These are phyloP conservation scores for Acipenser transmontanus DNA, from an alignment of 2,797 vertebrate species.

Conservation along the genomic window DNA sequence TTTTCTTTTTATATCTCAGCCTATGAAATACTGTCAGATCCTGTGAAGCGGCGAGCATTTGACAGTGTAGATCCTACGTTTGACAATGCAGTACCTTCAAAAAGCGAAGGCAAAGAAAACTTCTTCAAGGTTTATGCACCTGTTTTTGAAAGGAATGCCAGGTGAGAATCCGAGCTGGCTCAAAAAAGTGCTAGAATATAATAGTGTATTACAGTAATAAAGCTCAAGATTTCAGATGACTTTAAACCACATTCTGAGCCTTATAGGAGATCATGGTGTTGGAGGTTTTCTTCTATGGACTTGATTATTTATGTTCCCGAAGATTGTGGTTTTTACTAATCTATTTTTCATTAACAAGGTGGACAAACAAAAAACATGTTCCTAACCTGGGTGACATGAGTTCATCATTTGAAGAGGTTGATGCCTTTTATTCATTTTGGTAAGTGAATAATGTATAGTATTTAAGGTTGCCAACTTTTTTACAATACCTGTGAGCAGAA, in stretches of 20 bases:
- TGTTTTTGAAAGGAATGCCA: constrained; percentile 88
- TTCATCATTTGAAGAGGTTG: constrained; percentile 91
- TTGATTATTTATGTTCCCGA: no score
- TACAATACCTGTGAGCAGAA: no score
- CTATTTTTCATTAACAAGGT: constrained; percentile 45
- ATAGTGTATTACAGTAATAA: no score
- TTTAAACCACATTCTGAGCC: no score
- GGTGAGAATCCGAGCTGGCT: constrained; percentile 48
- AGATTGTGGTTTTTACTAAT: no score
- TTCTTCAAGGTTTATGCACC: constrained; percentile 83
- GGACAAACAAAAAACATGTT: constrained; percentile 87
- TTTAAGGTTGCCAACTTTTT: no score
- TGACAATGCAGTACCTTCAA: constrained; percentile 85
- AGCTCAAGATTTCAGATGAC: no score
- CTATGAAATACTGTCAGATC: constrained; percentile 88
- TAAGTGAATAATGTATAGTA: constrained; percentile 47
- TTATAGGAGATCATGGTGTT: no score
- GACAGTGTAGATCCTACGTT: constrained; percentile 96
- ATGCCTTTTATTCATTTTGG: constrained; percentile 97
- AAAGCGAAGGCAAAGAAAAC: constrained; percentile 88
- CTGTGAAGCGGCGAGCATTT: constrained; percentile 86
- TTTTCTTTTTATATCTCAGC: constrained; percentile 53
- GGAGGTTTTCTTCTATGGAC: no score
- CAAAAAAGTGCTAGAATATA: no score
- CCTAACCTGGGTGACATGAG: constrained; percentile 76